Evolutionary conservation across 2,888 invertebrate genomes (phyloP), one percentile per base, ranked within the genome.

Genomic region (Xanthorhoe designata): DNA sequence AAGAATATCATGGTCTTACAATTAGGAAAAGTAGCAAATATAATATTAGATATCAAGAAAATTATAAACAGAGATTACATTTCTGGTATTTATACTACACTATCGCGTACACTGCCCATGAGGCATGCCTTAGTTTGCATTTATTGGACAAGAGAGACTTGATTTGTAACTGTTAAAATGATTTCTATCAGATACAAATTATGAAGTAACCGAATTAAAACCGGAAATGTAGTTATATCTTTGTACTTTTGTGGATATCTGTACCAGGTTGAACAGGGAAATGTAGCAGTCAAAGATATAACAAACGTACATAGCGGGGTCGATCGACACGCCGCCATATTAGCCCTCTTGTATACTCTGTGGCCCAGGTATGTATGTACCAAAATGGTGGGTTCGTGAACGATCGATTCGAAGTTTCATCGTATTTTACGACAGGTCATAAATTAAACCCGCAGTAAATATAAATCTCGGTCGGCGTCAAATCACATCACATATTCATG

Each of bases 361-460:
- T 42, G 38, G 38, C 38, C 13, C 60, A 64, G 64, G 63, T 64
- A 60, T 32, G 63, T 64, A 60, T 32, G 50, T 38, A 59, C 45
- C 53, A 32, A 68, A 68, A 61, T 64, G 64, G 61, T 58, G 50
- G 61, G 57, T 61, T 68, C 64, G 57, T 68, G 68, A 64, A 52
- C 68, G 57, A 82, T 85, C 82, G 86, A 86, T 81, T 78, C 78
- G 78, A 80, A 80, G 81, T 89, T 89, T 88, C 87, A 84, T 84
- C 81, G 87, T 87, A 84, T 84, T 92, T 91, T 92, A 91, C 81
- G 82, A 77, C 69, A 66, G 55, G 69, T 79, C 77, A 87, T 92
- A 92, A 92, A 92, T 92, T 89, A 91, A 84, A 86, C 78, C 81
- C 74, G 86, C 86, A 80, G 88, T 90, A 90, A 92, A 87, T 84